Evolutionary conservation across 2,113 vertebrate genomes (phyloP), one percentile per base, ranked within the genome.

Genomic region (Phodopus roborovskii): DNA sequence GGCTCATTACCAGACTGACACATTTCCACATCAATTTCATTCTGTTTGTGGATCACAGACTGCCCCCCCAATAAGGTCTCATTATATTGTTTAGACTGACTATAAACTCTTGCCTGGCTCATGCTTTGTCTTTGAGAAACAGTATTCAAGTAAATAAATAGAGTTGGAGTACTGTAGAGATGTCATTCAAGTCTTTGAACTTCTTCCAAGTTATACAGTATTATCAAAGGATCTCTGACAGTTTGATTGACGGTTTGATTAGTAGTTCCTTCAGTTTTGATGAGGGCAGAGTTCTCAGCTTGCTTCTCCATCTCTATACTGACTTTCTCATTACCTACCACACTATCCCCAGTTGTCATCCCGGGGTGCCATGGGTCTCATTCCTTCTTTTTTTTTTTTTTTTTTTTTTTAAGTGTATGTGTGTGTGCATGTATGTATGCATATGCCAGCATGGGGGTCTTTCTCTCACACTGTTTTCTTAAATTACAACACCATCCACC

Each of bases 171-270:
- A 45, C 93, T 78, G 91, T 5, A 77, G 75, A 50, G 60, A 79
- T 92, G 75, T 50, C 88, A 90, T 96, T 95, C 58, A 64, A 28
- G 45, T 88, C 70, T 94, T 90, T 87, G 75, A 92, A 94, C 64
- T 53, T 95, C 50, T 96, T 95, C 81, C 75, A 84, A 81, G 42
- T 79, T 94, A 48, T 73, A 83, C 70, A 83, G 56, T 94, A 60
- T 92, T 58, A 82, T 90, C 36, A 64, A 66, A 81, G 81, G 92
- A 66, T 30, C 5, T 3, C 42, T 79, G 91, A 88, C 86, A 84
- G 83, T 92, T 78, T 92, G 70, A 90, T 95, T 36, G 91, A 88
- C 86, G 79, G 83, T 92, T 78, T 90, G 70, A 90, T 95, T 36
- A 73, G 17, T 58, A 10, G 42, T 36, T 78, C 20, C 81, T 91